phyloP scores from a whole-genome alignment of 2,888 invertebrate species.

The Dynastes maya region DNA sequence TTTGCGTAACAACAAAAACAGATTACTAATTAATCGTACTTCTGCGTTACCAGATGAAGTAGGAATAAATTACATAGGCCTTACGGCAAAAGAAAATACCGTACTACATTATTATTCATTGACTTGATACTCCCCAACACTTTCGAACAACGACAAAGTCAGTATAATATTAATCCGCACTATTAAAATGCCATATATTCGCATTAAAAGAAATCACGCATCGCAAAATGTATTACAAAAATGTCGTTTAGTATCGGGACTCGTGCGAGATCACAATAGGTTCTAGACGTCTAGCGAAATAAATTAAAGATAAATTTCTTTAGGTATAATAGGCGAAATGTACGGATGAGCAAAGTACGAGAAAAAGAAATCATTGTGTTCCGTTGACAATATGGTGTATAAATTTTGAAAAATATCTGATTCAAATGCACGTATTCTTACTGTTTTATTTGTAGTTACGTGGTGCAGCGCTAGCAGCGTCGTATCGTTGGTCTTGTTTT shows the following conservation, averaged over 20 bases:
- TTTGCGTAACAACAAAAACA: no score
- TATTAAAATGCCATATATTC: constrained; percentile 25
- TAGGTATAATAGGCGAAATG: constrained; percentile 36
- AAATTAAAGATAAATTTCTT: constrained; percentile 42
- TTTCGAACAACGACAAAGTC: neutral
- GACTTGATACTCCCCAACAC: neutral
- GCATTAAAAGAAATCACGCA: constrained; percentile 29
- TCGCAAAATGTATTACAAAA: constrained; percentile 24
- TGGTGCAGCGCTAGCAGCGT: constrained; percentile 19
- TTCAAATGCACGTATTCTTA: constrained; percentile 32
- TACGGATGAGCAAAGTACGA: constrained; percentile 32
- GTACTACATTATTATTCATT: neutral
- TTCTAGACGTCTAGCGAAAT: constrained; percentile 17
- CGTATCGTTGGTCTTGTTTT: constrained; percentile 22
- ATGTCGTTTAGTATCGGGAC: constrained; percentile 8
- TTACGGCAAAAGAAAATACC: no score
- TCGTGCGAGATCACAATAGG: constrained; percentile 16
- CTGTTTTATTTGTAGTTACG: constrained; percentile 33
- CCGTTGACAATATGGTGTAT: constrained; percentile 45
- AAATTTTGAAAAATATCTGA: constrained; percentile 46
- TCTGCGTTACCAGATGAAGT: no score
- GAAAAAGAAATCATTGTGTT: constrained; percentile 38
- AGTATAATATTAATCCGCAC: constrained; percentile 13
- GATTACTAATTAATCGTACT: no score
- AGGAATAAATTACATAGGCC: no score